Base-by-base conservation (phyloP, 2,888 invertebrate species). In the Teinopalpus imperialis region DNA sequence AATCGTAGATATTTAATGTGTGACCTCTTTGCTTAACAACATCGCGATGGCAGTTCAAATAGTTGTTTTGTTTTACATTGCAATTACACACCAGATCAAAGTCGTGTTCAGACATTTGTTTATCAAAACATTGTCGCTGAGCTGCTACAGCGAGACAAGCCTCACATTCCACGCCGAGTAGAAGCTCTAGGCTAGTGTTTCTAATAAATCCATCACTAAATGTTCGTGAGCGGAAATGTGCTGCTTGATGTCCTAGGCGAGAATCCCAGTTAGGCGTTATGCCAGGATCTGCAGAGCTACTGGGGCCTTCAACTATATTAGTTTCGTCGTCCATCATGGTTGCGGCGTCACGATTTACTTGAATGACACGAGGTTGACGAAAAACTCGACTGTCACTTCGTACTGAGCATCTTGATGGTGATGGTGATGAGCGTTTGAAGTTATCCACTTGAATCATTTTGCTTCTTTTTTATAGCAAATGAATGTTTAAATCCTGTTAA, bases 191-290 rank as follows among this genome's bases (percentile, higher is more conserved):
- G 57, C 89, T 89, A 23, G 86, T 83, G 59, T 89, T 89, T 50
- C 86, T 71, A 49, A 89, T 79, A 59, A 89, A 89, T 35, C 89
- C 89, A 45, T 89, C 89, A 55, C 89, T 89, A 57, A 89, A 87
- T 2, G 89, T 89, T 12, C 89, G 74, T 4, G 89, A 88, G 37
- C 89, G 79, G 53, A 87, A 87, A 52, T 85, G 80, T 26, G 83
- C 61, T 1, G 74, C 68, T 35, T 78, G 79, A 35, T 73, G 76
- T 2, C 63, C 63, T 12, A 67, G 59, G 30, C 71, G 70, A 1
- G 74, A 59, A 43, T 83, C 82, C 66, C 76, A 81, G 51, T 82
- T 80, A 2, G 68, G 54, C 2, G 64, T 43, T 29, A 60, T 52
- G 9, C 56, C 60, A 13, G 56, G 56, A 31, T 57, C 62, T 31